Evolutionary conservation across 2,888 invertebrate genomes (phyloP).

Genomic region (Catocala fraxini): DNA sequence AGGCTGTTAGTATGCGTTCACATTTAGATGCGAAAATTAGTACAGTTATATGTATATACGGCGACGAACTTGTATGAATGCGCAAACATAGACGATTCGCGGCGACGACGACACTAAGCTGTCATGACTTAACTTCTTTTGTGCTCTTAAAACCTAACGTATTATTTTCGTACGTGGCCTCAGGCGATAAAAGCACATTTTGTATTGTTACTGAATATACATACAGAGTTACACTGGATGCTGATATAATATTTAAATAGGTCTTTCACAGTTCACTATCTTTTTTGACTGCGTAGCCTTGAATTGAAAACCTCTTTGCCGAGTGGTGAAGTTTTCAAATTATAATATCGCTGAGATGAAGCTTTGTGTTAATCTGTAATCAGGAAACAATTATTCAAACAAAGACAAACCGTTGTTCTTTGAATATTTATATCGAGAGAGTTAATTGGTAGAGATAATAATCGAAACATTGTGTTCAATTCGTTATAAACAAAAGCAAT

Average conservation of each 20-base stretch:
- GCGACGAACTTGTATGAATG: constrained; percentile 1
- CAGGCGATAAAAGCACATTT: neutral
- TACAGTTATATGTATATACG: constrained; percentile 1
- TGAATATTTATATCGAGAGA: constrained; percentile 2
- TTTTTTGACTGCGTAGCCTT: neutral
- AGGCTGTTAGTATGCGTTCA: constrained; percentile 8
- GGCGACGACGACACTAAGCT: constrained; percentile 9
- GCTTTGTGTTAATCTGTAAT: constrained; percentile 10
- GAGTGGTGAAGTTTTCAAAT: constrained; percentile 3
- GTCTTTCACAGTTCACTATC: neutral
- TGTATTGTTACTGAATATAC: constrained; percentile 1
- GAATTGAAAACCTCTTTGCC: constrained; percentile 2
- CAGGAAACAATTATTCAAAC: constrained; percentile 8
- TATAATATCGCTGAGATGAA: constrained; percentile 5
- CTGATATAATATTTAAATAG: neutral
- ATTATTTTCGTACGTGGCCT: constrained; percentile 22
- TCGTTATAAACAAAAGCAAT: neutral
- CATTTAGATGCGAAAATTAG: constrained; percentile 16
- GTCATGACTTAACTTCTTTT: constrained; percentile 18
- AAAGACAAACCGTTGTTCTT: constrained; percentile 10
- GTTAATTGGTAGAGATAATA: constrained; percentile 10
- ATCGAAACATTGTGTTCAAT: constrained; percentile 10
- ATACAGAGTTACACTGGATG: neutral
- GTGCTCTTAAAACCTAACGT: constrained; percentile 26
- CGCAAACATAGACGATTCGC: neutral